Evolutionary conservation across 2,797 vertebrate species (phyloP), one percentile per base, ranked within the genome.

Genomic region (Eptatretus atami): DNA sequence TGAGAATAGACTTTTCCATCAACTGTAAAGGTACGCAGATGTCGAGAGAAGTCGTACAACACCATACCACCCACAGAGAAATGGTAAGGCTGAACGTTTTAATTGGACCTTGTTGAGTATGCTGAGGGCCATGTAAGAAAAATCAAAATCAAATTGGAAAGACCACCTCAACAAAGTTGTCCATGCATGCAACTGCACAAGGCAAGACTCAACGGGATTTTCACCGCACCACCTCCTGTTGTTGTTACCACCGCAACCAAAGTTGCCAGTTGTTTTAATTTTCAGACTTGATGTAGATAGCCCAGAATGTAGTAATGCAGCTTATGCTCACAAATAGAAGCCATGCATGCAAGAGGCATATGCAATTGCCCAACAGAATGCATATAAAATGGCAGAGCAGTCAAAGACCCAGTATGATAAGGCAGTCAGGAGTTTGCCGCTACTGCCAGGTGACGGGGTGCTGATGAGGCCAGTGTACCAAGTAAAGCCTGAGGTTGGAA

Each of bases 91-190:
- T 1, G 65, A 69, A 64, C 52, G 61, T 52, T 65, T 68, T 15
- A 68, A 67, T 63, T 9, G 19, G 4, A 66, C 64, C 9, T 63
- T 68, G 13, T 44, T 71, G 9, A 64, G 65, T n/a, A 69, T 68
- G 69, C 57, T 67, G 1, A 65, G 60, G n/a, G 70, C 65, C 31
- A 19, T 68, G 2, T 68, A 61, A 57, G 53, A 68, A 6, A 57
- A 68, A 13, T 64, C 68, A 64, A 69, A 67, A 53, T 54, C 13
- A 52, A 66, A 67, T 6, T 69, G 66, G 65, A 69, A 64, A 66
- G 66, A 67, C 19, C 69, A 68, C 66, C 54, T 72, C 9, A 63
- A 8, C 9, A 69, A 71, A 66, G 67, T 72, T n/a, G 24, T 68
- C 12, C 65, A 70, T 52, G 66, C 66, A 19, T 70, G 68, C 52